Conservation (phyloP, 2,113 vertebrate genomes). For the crab-eating macaque (Macaca fascicularis) region T2T-MFA8v1.1 NC_088379.1:139504001-139504500, state of each 20-base stretch:
- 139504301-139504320: too few relatives aligned
- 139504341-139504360: not conserved
- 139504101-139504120: not conserved
- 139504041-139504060: slow-evolving; percentile 1
- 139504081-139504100: not conserved
- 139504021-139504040: not conserved
- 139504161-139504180: not conserved
- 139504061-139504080: not conserved
- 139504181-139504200: not conserved
- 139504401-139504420: not conserved
- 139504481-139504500: not conserved
- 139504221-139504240: not conserved
- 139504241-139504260: not conserved
- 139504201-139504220: not conserved
- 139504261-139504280: not conserved
- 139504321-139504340: not conserved
- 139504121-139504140: not conserved
- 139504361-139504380: not conserved
- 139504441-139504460: not conserved
- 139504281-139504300: not conserved
- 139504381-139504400: too few relatives aligned
- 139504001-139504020: not conserved
- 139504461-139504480: not conserved
- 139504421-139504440: not conserved
- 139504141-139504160: not conserved